Evolutionary conservation across 2,888 invertebrate species (phyloP).

Genomic region (Cloeon dipterum): DNA sequence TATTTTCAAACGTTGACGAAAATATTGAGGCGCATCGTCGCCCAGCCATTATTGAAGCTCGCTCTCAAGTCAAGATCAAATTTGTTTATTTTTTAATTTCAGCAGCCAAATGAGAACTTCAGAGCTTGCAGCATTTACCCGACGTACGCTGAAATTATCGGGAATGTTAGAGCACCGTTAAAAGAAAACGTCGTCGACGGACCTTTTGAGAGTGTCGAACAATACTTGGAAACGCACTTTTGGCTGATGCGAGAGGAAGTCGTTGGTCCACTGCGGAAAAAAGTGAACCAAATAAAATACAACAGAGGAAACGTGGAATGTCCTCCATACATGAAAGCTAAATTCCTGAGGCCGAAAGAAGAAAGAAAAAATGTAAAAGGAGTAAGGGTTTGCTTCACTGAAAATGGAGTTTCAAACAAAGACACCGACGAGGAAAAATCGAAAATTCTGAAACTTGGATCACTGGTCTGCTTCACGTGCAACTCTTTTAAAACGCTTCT

Average conservation of each 20-base stretch:
- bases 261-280: conserved; percentile 43
- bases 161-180: too few species aligned
- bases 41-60: too few species aligned
- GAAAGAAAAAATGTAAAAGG: too few species aligned
- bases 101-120: too few species aligned
- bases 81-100: too few species aligned
- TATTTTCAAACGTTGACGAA: too few species aligned
- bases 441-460: conserved; percentile 43
- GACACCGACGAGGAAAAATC: conserved; percentile 25
- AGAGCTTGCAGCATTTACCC: too few species aligned
- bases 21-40: too few species aligned
- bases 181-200: conserved; percentile 36
- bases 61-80: too few species aligned
- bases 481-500: conserved; percentile 42
- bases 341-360: conserved; percentile 20
- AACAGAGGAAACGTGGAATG: conserved; percentile 23
- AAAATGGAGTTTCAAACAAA: conserved; percentile 9
- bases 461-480: conserved; percentile 44
- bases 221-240: conserved; percentile 63
- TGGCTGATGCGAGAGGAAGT: conserved; percentile 59
- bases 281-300: conserved; percentile 29
- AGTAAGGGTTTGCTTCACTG: conserved; percentile 13
- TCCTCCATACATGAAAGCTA: too few species aligned
- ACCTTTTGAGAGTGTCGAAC: conserved; percentile 33
- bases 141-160: too few species aligned